These are phyloP conservation scores for Alectoris magna DNA, from an alignment of 2,797 vertebrate genomes.

Conservation along the genomic window DNA sequence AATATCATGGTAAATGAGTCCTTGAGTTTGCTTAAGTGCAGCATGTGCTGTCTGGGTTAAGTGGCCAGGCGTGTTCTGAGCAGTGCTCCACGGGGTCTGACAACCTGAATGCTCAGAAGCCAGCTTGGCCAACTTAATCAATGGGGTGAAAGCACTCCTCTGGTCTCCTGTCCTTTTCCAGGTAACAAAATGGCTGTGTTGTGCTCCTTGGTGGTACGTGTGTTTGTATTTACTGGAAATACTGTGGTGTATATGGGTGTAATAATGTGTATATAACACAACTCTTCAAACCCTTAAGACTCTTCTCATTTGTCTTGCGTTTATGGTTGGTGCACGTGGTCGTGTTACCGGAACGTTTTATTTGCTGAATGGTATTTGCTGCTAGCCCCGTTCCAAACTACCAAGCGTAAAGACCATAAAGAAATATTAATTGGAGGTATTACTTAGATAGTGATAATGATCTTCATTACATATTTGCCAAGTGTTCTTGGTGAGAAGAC, in stretches of 20 bases:
- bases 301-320: neutral
- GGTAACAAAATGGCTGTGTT: neutral
- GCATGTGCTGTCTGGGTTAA: rapidly evolving
- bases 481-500: neutral
- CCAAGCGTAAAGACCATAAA: neutral
- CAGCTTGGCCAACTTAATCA: neutral
- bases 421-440: neutral
- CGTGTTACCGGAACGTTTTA: neutral
- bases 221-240: neutral
- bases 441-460: neutral
- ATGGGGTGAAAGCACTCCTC: neutral
- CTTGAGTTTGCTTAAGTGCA: neutral
- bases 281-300: neutral
- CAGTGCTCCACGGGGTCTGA: neutral
- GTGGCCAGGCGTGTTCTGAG: neutral
- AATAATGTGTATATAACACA: rapidly evolving
- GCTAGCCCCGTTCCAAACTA: neutral
- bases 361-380: neutral
- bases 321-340: neutral
- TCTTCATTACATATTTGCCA: neutral
- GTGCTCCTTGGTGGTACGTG: neutral
- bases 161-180: neutral
- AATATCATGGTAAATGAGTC: neutral
- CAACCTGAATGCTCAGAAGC: neutral
- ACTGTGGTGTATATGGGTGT: neutral